These are phyloP conservation scores for Mus spretus DNA, from an alignment of 2,797 vertebrate genomes.

Conservation along the genomic window DNA sequence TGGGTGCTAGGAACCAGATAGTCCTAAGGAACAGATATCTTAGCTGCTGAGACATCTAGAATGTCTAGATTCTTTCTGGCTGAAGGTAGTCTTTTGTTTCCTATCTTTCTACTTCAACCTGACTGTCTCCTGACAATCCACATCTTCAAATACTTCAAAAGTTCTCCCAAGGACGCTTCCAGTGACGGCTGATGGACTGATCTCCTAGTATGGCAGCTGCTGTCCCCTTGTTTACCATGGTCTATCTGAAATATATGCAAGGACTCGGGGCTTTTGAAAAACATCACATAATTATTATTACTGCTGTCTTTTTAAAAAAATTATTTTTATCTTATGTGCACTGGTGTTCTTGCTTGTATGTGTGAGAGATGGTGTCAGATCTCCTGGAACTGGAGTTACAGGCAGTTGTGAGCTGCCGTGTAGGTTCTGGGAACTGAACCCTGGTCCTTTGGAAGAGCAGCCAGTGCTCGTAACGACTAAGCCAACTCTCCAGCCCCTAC, in stretches of 20 bases:
- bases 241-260: not conserved
- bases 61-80: not conserved
- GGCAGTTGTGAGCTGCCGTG: not conserved
- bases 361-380: not conserved
- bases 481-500: not conserved
- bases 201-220: not conserved
- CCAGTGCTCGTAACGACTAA: not conserved
- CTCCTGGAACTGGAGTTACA: not conserved
- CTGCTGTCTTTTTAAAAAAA: not conserved
- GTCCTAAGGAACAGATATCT: not conserved
- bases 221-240: slow-evolving; percentile 25
- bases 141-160: slow-evolving; percentile 18
- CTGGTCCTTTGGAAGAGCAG: not conserved
- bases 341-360: not conserved
- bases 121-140: slow-evolving; percentile 9
- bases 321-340: not conserved
- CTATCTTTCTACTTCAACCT: slow-evolving; percentile 16
- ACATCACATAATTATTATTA: not conserved
- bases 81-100: slow-evolving; percentile 36
- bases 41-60: not conserved
- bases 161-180: not conserved
- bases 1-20: not conserved
- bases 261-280: slow-evolving; percentile 17
- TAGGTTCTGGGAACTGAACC: not conserved
- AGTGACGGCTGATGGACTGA: not conserved